A percentile compares a stretch with the other conserved stretches of the same genome.
Conservation (phyloP, 2,113 vertebrate genomes). For the Oncorhynchus masou region DNA sequence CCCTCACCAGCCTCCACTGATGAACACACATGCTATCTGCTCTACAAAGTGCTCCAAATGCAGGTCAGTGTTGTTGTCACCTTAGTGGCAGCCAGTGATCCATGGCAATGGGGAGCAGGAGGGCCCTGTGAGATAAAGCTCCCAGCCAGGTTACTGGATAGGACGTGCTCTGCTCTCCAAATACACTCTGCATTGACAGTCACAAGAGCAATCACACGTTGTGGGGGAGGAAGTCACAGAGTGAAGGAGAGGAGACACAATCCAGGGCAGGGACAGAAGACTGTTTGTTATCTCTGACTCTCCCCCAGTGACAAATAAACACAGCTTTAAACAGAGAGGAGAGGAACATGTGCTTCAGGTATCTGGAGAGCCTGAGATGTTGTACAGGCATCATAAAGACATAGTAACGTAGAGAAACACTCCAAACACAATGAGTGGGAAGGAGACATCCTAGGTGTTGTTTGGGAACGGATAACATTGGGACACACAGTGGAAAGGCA, state of each 20-base stretch:
- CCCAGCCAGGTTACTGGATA: conserved; percentile 9
- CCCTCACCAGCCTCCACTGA: neutral
- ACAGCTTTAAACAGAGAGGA: conserved; percentile 16
- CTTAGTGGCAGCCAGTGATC: neutral
- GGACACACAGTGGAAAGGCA: neutral
- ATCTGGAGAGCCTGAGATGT: conserved; percentile 21
- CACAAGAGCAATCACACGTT: neutral
- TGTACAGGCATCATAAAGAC: neutral
- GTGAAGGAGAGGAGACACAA: conserved; percentile 16
- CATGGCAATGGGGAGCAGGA: neutral
- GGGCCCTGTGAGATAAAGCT: conserved; percentile 1
- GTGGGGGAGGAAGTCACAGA: conserved; percentile 19
- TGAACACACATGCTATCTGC: neutral
- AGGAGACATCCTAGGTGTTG: neutral
- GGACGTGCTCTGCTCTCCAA: conserved; percentile 6
- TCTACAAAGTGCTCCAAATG: neutral
- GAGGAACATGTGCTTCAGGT: conserved; percentile 58
- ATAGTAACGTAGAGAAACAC: neutral
- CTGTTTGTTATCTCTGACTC: conserved; percentile 38
- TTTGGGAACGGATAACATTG: neutral
- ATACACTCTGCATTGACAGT: conserved; percentile 9
- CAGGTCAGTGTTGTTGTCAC: neutral
- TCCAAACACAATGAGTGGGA: neutral
- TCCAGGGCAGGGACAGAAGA: conserved; percentile 24
- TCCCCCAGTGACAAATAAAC: conserved; percentile 41